Base-by-base conservation (phyloP, 1,140 invertebrate genomes). In the Achroia grisella region DNA sequence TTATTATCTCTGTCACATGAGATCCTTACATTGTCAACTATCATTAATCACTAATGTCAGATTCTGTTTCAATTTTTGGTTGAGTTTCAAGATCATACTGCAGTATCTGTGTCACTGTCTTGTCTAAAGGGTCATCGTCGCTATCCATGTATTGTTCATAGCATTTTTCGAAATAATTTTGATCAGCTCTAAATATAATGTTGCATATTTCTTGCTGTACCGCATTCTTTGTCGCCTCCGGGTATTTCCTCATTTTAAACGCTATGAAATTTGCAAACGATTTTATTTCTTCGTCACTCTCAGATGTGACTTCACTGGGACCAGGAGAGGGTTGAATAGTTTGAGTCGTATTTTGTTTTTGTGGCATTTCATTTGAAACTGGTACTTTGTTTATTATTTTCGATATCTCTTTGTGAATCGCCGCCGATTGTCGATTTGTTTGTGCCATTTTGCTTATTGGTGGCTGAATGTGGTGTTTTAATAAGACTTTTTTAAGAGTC, bases 201-300 rank as follows among this genome's bases (percentile, higher is more conserved):
- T 62, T 47, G 39, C 58, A 56, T 45, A 62, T 62, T 10, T 41
- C 53, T 32, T 57, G 44, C 39, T 62, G 58, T 1, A 62, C 54
- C 3, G 47, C 43, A 28, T 57, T 62, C 34, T 56, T 62, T 2
- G 58, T 62, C 10, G 3, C 34, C 17, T 54, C 50, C 2, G 44
- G 35, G 17, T 62, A 57, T 30, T 42, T 56, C 15, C 53, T 62
- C 58, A 62, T 62, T 48, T 62, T 62, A 10, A 43, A 52, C 5
- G 48, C 50, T 48, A 57, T 62, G 32, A 62, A 57, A 15, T 46
- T 41, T 8, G 43, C 41, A 12, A 62, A 57, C 8, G 48, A 56
- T 42, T 54, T 48, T 1, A 62, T 53, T 34, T 62, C 58, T 3
- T 62, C 58, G 44, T 50, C 51, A 36, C 34, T 40, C 12, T 52